Evolutionary conservation across 2,113 vertebrate species (phyloP).

Genomic region (Uropsilus gracilis): DNA sequence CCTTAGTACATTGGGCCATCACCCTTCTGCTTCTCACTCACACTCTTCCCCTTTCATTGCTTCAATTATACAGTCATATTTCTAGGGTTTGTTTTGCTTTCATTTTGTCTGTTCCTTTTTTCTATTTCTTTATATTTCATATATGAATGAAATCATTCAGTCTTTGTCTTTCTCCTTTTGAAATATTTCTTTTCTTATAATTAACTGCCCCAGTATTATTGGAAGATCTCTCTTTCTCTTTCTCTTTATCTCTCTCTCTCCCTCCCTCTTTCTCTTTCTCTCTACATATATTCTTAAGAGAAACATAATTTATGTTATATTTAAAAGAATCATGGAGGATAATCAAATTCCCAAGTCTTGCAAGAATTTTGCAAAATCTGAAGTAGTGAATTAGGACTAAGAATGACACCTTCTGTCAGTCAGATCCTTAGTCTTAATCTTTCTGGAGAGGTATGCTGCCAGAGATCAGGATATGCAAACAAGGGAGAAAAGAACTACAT

Average conservation of each 20-base stretch:
- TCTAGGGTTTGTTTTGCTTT: no score
- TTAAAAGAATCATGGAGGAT: background rate
- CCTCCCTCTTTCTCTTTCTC: no score
- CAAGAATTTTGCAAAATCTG: background rate
- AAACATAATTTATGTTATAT: conserved; percentile 21
- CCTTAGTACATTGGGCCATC: no score
- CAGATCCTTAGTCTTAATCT: background rate
- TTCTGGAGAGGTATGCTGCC: background rate
- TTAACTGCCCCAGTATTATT: background rate
- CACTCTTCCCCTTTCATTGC: no score
- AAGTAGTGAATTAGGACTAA: background rate
- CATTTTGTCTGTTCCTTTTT: no score
- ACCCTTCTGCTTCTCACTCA: no score
- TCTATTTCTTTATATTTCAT: no score
- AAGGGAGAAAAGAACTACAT: background rate
- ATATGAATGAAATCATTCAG: no score
- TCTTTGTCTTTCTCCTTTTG: no score
- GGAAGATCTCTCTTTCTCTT: background rate
- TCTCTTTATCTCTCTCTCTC: no score
- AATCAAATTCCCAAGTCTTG: background rate
- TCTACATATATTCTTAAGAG: background rate
- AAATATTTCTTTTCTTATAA: background rate
- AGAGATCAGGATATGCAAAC: background rate
- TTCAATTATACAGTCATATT: no score
- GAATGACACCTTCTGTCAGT: background rate